A percentile compares a stretch with the other conserved stretches of the same genome.
Conservation (phyloP, 1,140 invertebrate species). For the Mizuhopecten yessoensis region DNA sequence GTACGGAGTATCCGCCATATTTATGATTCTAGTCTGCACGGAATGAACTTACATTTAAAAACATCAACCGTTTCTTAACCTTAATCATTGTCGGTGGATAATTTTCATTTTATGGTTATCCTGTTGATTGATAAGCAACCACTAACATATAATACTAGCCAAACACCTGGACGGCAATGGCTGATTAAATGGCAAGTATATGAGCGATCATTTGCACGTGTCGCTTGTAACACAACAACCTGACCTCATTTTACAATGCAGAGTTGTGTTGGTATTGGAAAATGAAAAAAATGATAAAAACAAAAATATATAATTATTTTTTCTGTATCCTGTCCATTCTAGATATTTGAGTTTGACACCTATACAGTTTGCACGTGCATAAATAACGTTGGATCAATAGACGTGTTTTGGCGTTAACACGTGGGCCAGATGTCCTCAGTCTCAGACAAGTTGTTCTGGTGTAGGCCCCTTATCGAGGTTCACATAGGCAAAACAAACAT, state of each 20-base stretch:
- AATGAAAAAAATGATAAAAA: neutral
- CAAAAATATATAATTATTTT: neutral
- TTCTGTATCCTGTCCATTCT: neutral
- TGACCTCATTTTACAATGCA: neutral
- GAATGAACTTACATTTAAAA: neutral
- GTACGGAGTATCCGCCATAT: neutral
- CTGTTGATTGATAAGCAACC: neutral
- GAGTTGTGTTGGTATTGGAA: neutral
- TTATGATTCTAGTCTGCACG: neutral
- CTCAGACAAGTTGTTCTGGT: neutral
- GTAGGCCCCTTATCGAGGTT: neutral
- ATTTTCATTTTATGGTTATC: neutral
- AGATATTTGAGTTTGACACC: neutral
- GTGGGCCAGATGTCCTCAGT: neutral
- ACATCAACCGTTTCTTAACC: neutral
- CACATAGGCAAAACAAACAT: conserved; percentile 28
- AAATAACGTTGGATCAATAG: neutral
- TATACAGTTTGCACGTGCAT: neutral
- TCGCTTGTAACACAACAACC: neutral
- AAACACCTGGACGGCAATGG: neutral
- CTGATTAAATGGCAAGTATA: no score
- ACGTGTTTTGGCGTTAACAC: neutral
- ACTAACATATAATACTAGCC: neutral
- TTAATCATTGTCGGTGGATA: neutral
- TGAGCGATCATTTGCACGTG: neutral